Evolutionary conservation across 1,140 invertebrate species (phyloP).

Genomic region (Heliconius congener): DNA sequence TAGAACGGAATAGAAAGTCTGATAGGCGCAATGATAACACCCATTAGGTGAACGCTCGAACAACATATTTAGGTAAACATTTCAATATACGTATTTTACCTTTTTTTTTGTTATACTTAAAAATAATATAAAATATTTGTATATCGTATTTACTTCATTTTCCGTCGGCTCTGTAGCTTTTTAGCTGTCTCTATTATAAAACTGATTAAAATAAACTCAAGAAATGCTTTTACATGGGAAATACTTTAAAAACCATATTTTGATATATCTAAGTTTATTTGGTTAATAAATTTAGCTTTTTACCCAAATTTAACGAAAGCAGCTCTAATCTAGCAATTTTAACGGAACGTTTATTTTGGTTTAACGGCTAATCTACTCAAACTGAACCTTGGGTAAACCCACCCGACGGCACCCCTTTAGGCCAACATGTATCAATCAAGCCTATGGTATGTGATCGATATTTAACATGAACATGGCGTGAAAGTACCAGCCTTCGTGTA

Average conservation of each 20-base stretch:
- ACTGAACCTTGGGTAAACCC: background rate
- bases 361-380: background rate
- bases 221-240: background rate
- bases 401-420: background rate
- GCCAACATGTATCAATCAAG: background rate
- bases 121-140: too few species aligned
- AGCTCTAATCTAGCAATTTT: too few species aligned
- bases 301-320: too few species aligned
- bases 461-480: background rate
- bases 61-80: background rate
- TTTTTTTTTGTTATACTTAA: too few species aligned
- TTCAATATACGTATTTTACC: background rate
- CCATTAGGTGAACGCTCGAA: slow-evolving; percentile 15
- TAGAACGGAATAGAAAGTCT: slow-evolving; percentile 46
- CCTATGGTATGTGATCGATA: background rate
- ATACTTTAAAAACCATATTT: background rate
- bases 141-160: background rate
- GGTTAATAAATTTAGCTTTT: too few species aligned
- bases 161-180: background rate
- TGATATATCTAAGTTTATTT: background rate
- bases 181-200: too few species aligned
- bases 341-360: background rate
- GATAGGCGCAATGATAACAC: slow-evolving; percentile 35
- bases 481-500: slow-evolving; percentile 21
- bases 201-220: background rate